Evolutionary conservation across 2,797 vertebrate genomes (phyloP).

Genomic region (Ambastaia sidthimunki): DNA sequence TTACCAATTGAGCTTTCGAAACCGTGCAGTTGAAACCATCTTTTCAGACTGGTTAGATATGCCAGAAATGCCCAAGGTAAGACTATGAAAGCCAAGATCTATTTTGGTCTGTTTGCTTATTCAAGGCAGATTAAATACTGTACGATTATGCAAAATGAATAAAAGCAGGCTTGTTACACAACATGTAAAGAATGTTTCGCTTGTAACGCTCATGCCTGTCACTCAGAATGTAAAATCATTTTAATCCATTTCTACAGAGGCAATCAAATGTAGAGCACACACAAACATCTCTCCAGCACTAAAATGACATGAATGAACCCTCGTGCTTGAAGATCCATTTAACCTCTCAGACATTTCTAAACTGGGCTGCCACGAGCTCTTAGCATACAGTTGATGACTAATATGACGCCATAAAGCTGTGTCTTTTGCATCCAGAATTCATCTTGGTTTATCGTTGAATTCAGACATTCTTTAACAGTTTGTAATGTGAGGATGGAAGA

Average conservation of each 20-base stretch:
- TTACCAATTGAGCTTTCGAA: background rate
- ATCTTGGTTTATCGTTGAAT: slow-evolving; percentile 46
- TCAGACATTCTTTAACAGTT: slow-evolving; percentile 36
- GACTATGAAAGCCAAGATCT: slow-evolving; percentile 13
- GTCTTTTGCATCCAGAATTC: slow-evolving; percentile 5
- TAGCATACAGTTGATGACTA: slow-evolving; percentile 35
- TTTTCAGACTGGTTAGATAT: slow-evolving; percentile 90
- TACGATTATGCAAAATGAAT: slow-evolving; percentile 32
- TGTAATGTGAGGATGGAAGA: slow-evolving; percentile 37
- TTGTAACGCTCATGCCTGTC: slow-evolving; percentile 6
- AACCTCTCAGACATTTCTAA: slow-evolving; percentile 32
- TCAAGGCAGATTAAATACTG: slow-evolving; percentile 27
- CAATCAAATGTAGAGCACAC: slow-evolving; percentile 15
- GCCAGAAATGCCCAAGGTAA: slow-evolving; percentile 91
- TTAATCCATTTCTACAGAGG: slow-evolving; percentile 31
- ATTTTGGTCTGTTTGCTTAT: slow-evolving; percentile 38
- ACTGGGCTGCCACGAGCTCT: slow-evolving; percentile 10
- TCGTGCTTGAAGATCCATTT: slow-evolving; percentile 40
- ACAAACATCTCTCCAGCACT: background rate
- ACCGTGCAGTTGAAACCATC: slow-evolving; percentile 78
- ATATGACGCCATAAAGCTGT: slow-evolving; percentile 22
- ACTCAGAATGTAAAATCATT: slow-evolving; percentile 11
- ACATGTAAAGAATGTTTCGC: slow-evolving; percentile 12
- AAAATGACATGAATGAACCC: slow-evolving; percentile 20
- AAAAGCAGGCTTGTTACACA: slow-evolving; percentile 43